A percentile compares a stretch with the other conserved stretches of the same genome.
phyloP scores from a whole-genome alignment of 92 coral and sea anemone species.

The Blastomussa wellsi region DNA sequence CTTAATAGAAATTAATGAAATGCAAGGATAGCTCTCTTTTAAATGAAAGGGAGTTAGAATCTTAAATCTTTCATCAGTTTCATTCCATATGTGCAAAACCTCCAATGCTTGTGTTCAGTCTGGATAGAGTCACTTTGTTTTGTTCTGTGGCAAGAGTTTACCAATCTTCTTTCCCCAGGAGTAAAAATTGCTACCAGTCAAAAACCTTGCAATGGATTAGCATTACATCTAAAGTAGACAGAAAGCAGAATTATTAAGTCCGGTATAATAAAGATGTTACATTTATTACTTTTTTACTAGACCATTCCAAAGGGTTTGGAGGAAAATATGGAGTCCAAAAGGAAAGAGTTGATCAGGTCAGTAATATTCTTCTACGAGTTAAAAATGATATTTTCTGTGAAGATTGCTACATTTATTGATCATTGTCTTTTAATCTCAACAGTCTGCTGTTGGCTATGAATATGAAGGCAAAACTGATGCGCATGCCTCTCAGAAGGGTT shows the following conservation, averaged over 20 bases:
- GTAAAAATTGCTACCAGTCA: background rate
- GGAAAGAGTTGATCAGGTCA: conserved; percentile 37
- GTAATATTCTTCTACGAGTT: background rate
- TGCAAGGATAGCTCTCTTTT: too few species aligned
- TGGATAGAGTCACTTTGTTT: background rate
- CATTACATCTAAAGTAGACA: too few species aligned
- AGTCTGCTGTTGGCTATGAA: conserved; percentile 58
- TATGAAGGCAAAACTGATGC: conserved; percentile 71
- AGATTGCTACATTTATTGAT: background rate
- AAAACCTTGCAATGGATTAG: background rate
- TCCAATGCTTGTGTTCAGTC: background rate
- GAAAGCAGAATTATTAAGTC: too few species aligned
- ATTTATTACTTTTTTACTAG: background rate
- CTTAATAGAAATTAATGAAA: too few species aligned
- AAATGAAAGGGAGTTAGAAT: too few species aligned
- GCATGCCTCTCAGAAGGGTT: conserved; percentile 72
- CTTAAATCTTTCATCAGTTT: too few species aligned
- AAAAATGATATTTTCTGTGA: background rate
- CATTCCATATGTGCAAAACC: too few species aligned
- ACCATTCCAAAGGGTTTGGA: conserved; percentile 60
- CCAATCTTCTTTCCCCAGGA: too few species aligned
- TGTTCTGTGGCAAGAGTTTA: background rate
- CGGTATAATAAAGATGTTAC: too few species aligned
- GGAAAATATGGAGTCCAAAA: conserved; percentile 94
- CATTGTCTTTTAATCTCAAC: background rate